Conservation (phyloP, 2,888 invertebrate genomes). For the Parapristionchus giblindavisi region DNA sequence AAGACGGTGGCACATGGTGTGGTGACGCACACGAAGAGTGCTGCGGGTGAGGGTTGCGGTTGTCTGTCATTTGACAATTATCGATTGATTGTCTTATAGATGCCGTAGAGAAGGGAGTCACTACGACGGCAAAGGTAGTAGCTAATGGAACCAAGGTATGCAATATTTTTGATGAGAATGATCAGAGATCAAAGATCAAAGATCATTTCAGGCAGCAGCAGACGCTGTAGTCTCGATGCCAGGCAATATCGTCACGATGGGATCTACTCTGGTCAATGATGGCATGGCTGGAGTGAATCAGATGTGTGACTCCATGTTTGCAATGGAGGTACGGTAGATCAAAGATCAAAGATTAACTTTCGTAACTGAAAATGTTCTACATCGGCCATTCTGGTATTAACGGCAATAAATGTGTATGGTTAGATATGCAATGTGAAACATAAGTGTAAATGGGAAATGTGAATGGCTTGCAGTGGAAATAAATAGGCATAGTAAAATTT, state of each 20-base stretch:
- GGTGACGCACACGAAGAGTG: conserved; percentile 68
- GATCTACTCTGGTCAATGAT: conserved; percentile 69
- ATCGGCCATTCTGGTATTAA: background rate
- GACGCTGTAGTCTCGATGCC: conserved; percentile 56
- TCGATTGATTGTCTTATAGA: conserved; percentile 39
- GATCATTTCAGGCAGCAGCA: conserved; percentile 41
- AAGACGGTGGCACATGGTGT: conserved; percentile 68
- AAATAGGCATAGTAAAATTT: background rate
- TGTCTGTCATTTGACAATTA: background rate
- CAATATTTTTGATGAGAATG: background rate
- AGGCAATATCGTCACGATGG: conserved; percentile 95
- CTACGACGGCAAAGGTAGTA: conserved; percentile 63
- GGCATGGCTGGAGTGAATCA: conserved; percentile 38
- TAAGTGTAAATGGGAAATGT: background rate
- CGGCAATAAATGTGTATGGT: background rate
- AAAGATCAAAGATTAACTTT: background rate
- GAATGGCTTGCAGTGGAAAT: background rate
- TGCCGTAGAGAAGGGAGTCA: conserved; percentile 66
- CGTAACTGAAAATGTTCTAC: background rate
- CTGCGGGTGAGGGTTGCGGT: conserved; percentile 55
- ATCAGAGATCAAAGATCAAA: background rate
- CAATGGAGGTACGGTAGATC: conserved; percentile 27
- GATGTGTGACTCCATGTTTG: conserved; percentile 42
- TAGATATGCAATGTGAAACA: no score
- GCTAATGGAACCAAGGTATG: conserved; percentile 47